These are phyloP conservation scores for Agonopterix alstromeriana DNA, from an alignment of 2,888 invertebrate species.

Conservation along the genomic window DNA sequence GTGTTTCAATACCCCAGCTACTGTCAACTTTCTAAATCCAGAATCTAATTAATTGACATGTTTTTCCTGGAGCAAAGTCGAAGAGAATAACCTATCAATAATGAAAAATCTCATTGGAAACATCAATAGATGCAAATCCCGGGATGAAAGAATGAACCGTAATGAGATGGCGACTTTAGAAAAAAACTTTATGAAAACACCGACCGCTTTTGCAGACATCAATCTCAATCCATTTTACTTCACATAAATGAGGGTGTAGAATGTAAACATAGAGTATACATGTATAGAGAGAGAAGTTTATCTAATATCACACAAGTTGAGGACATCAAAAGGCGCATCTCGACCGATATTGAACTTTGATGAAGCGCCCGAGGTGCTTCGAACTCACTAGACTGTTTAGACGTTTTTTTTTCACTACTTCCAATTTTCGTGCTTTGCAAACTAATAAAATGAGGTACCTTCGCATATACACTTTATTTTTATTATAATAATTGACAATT, in stretches of 20 bases:
- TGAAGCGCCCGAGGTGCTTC: constrained; percentile 5
- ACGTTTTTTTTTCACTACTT: background rate
- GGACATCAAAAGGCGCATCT: constrained; percentile 32
- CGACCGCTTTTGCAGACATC: constrained; percentile 1
- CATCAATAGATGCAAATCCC: constrained; percentile 9
- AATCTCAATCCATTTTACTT: constrained; percentile 17
- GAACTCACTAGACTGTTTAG: background rate
- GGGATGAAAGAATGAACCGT: constrained; percentile 4
- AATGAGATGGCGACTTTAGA: constrained; percentile 22
- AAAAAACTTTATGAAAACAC: constrained; percentile 13
- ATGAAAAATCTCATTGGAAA: background rate
- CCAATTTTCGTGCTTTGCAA: too few relatives aligned
- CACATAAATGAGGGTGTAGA: background rate
- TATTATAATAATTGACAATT: too few relatives aligned
- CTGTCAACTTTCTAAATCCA: too few relatives aligned
- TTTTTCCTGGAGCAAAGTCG: constrained; percentile 8
- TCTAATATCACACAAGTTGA: constrained; percentile 30
- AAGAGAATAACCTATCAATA: constrained; percentile 7
- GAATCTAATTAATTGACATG: background rate
- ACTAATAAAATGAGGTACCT: too few relatives aligned
- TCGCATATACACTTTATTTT: too few relatives aligned
- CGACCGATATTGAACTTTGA: constrained; percentile 28
- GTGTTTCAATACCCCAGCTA: too few relatives aligned
- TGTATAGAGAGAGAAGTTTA: constrained; percentile 17
- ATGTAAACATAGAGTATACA: too few relatives aligned